Evolutionary conservation across 2,888 invertebrate species (phyloP).

Genomic region (Meganola albula): DNA sequence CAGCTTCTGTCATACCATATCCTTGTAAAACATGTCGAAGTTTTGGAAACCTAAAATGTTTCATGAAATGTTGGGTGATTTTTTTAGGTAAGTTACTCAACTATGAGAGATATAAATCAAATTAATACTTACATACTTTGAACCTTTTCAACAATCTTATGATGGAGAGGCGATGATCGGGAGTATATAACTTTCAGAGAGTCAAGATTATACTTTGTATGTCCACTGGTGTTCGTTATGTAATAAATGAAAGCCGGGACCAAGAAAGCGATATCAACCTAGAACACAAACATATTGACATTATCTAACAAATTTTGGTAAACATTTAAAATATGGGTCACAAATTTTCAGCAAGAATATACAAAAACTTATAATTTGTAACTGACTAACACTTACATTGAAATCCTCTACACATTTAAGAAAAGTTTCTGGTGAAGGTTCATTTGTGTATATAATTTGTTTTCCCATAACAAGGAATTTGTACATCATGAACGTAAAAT

Average conservation of each 20-base stretch:
- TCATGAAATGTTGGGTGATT: neutral
- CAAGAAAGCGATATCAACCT: conserved; percentile 50
- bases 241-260: conserved; percentile 42
- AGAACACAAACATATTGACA: conserved; percentile 18
- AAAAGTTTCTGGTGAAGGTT: conserved; percentile 27
- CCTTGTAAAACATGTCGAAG: conserved; percentile 48
- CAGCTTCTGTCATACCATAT: conserved; percentile 61
- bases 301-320: conserved; percentile 3
- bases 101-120: conserved; percentile 1
- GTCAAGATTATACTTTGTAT: conserved; percentile 39
- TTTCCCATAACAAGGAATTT: conserved; percentile 49
- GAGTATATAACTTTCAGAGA: conserved; percentile 54
- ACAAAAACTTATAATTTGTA: neutral
- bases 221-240: conserved; percentile 39
- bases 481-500: conserved; percentile 53
- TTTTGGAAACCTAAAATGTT: conserved; percentile 39
- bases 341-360: neutral
- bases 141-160: conserved; percentile 46
- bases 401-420: conserved; percentile 37
- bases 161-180: conserved; percentile 50
- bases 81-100: neutral
- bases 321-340: neutral
- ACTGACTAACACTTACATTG: conserved; percentile 33
- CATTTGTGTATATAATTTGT: conserved; percentile 43
- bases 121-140: conserved; percentile 42